These are phyloP conservation scores for Chloroclysta siterata DNA, from an alignment of 2,888 invertebrate genomes.

Conservation along the genomic window DNA sequence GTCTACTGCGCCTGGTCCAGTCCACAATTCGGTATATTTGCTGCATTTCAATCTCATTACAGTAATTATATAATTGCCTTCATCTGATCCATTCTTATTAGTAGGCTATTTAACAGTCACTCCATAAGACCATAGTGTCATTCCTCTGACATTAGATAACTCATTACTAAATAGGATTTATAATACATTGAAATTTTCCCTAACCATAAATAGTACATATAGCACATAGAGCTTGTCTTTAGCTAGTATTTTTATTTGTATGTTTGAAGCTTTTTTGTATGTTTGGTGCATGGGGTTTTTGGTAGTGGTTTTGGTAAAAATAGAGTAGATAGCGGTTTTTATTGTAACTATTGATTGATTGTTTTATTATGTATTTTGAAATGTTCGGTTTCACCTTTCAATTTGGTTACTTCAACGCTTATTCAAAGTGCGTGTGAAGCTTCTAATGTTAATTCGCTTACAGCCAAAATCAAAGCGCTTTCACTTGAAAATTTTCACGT, in stretches of 20 bases:
- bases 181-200: slow-evolving; percentile 55
- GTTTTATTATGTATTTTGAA: slow-evolving; percentile 49
- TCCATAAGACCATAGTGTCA: slow-evolving; percentile 56
- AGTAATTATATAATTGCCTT: slow-evolving; percentile 54
- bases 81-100: slow-evolving; percentile 56
- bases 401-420: slow-evolving; percentile 34
- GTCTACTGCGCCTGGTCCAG: slow-evolving; percentile 69
- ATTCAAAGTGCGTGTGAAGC: slow-evolving; percentile 35
- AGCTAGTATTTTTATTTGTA: slow-evolving; percentile 60
- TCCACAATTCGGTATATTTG: slow-evolving; percentile 71
- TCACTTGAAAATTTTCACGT: slow-evolving; percentile 25
- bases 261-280: slow-evolving; percentile 55
- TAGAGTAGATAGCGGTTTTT: slow-evolving; percentile 46
- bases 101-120: slow-evolving; percentile 63
- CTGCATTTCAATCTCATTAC: slow-evolving; percentile 60
- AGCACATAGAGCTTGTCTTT: slow-evolving; percentile 70
- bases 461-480: slow-evolving; percentile 38
- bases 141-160: slow-evolving; percentile 60
- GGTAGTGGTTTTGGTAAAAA: slow-evolving; percentile 51
- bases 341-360: slow-evolving; percentile 44
- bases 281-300: slow-evolving; percentile 74
- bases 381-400: slow-evolving; percentile 62
- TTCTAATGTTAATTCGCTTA: slow-evolving; percentile 41
- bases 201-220: slow-evolving; percentile 48
- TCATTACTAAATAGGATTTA: slow-evolving; percentile 56